phyloP scores from a whole-genome alignment of 2,888 invertebrate species.

The Imbricaverruca yamaguchii region DNA sequence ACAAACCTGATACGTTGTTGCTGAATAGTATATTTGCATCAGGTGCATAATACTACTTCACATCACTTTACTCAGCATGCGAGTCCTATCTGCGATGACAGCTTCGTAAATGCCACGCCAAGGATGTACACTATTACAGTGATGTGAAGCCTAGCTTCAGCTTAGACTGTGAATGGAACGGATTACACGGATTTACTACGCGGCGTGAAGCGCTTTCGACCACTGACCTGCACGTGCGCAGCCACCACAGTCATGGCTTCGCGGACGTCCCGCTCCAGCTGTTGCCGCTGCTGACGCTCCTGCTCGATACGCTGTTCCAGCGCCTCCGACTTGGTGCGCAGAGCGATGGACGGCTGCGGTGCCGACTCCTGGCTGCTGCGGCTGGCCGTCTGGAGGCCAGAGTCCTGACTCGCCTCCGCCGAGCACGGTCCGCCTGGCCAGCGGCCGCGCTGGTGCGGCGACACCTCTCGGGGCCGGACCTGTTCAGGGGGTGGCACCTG shows the following conservation, averaged over 20 bases:
- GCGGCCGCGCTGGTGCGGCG: not conserved
- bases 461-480: not conserved
- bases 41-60: no score
- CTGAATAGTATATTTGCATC: no score
- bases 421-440: not conserved
- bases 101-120: no score
- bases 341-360: not conserved
- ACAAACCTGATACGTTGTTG: no score
- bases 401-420: conserved; percentile 14
- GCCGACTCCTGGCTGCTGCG: not conserved
- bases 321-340: conserved; percentile 13
- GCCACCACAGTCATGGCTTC: conserved; percentile 8
- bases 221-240: conserved; percentile 5
- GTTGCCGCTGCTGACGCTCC: conserved; percentile 3
- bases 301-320: conserved; percentile 16
- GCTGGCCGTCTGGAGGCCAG: not conserved
- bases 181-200: no score
- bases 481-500: no score
- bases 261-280: conserved; percentile 21
- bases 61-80: no score
- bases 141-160: no score
- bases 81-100: no score
- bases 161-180: no score
- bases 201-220: no score
- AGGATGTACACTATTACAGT: no score